phyloP scores from a whole-genome alignment of 2,797 vertebrate genomes.

The Helarctos malayanus region DNA sequence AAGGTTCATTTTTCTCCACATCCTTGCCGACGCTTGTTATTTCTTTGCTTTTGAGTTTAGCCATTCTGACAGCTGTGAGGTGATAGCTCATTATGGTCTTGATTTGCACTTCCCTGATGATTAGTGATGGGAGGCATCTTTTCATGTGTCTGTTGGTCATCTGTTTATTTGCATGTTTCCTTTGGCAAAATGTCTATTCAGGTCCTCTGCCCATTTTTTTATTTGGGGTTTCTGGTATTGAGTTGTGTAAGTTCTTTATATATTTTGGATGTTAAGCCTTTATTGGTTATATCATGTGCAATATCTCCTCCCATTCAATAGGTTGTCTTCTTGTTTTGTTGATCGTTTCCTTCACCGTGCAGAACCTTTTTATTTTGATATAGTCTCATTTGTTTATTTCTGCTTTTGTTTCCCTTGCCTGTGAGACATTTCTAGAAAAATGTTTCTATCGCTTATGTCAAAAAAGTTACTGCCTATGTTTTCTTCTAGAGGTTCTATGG shows the following conservation, averaged over 20 bases:
- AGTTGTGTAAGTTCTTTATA: background rate
- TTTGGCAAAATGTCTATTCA: background rate
- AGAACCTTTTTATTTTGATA: background rate
- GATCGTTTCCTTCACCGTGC: background rate
- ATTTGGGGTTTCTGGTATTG: background rate
- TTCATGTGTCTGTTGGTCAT: background rate
- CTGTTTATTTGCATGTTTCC: background rate
- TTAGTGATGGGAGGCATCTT: background rate
- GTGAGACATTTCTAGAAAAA: no score
- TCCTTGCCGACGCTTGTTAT: no score
- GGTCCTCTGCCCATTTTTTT: background rate
- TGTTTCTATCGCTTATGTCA: no score
- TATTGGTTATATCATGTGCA: background rate
- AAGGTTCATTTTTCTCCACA: no score
- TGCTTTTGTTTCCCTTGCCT: background rate
- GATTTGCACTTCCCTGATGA: background rate
- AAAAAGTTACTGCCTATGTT: no score
- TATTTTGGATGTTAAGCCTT: background rate
- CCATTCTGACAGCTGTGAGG: no score
- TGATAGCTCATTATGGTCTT: background rate
- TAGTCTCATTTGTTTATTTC: background rate
- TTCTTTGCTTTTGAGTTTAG: no score
- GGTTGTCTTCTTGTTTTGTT: background rate
- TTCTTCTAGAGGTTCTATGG: no score
- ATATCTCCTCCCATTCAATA: background rate